These are phyloP conservation scores for Sula dactylatra DNA, from an alignment of 2,113 vertebrate species.

Conservation along the genomic window DNA sequence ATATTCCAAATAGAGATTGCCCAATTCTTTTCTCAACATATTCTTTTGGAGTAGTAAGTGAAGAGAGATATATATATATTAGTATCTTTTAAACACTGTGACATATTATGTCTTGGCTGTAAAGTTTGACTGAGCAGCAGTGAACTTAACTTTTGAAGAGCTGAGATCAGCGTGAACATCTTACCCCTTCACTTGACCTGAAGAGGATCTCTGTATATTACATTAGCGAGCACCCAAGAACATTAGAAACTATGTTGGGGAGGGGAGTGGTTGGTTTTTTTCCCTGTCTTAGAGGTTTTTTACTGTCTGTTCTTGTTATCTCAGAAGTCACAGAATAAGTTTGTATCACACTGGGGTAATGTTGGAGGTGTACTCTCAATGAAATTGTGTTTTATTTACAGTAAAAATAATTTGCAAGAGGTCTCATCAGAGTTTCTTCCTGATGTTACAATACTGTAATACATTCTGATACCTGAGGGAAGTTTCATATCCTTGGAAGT, in stretches of 20 bases:
- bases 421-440: not conserved
- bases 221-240: not conserved
- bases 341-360: not conserved
- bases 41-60: not conserved
- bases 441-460: not conserved
- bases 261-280: fast-evolving
- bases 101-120: not conserved
- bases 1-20: not conserved
- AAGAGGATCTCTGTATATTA: not conserved
- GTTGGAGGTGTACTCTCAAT: not conserved
- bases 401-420: not conserved
- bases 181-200: not conserved
- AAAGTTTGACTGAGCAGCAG: not conserved
- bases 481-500: not conserved
- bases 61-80: not conserved
- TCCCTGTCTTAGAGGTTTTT: not conserved
- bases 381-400: not conserved
- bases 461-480: not conserved
- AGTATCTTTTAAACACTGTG: not conserved
- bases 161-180: not conserved
- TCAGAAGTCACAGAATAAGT: not conserved
- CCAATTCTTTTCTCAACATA: not conserved
- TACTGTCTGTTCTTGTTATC: not conserved
- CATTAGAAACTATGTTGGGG: not conserved
- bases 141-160: not conserved